phyloP scores from a whole-genome alignment of 2,888 invertebrate species.

The Mellilla xanthometata region DNA sequence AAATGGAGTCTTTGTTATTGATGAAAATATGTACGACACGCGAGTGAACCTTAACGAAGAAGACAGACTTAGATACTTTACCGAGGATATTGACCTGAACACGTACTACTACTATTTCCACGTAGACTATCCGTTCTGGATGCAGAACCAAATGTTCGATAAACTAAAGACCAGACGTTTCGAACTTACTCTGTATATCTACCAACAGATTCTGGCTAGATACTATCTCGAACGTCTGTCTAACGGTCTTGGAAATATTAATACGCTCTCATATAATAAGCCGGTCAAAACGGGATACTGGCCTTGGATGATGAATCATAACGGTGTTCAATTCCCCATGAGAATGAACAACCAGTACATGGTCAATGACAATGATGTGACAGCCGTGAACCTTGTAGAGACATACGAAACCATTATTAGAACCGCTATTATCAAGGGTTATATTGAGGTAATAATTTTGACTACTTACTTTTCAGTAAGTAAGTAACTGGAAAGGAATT shows the following conservation, averaged over 20 bases:
- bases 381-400: conserved; percentile 51
- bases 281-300: conserved; percentile 78
- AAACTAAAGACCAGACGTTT: conserved; percentile 67
- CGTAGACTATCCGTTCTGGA: conserved; percentile 84
- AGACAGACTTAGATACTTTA: conserved; percentile 84
- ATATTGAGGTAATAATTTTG: conserved; percentile 68
- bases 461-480: too few relatives aligned
- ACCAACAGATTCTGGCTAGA: conserved; percentile 86
- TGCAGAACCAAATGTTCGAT: conserved; percentile 70
- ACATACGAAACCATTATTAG: conserved; percentile 79
- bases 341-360: conserved; percentile 71
- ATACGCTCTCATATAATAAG: conserved; percentile 67
- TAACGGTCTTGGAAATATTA: conserved; percentile 69
- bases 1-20: conserved; percentile 82
- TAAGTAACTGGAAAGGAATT: neutral
- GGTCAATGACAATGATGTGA: conserved; percentile 50
- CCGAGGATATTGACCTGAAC: conserved; percentile 85
- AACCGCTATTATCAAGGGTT: conserved; percentile 82
- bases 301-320: conserved; percentile 79
- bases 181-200: conserved; percentile 82
- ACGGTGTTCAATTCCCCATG: conserved; percentile 78
- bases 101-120: conserved; percentile 84
- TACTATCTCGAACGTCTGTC: conserved; percentile 80
- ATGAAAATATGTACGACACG: conserved; percentile 85
- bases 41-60: conserved; percentile 78